Base-by-base conservation (phyloP, 2,888 invertebrate genomes). In the Drosophila siamana region DNA sequence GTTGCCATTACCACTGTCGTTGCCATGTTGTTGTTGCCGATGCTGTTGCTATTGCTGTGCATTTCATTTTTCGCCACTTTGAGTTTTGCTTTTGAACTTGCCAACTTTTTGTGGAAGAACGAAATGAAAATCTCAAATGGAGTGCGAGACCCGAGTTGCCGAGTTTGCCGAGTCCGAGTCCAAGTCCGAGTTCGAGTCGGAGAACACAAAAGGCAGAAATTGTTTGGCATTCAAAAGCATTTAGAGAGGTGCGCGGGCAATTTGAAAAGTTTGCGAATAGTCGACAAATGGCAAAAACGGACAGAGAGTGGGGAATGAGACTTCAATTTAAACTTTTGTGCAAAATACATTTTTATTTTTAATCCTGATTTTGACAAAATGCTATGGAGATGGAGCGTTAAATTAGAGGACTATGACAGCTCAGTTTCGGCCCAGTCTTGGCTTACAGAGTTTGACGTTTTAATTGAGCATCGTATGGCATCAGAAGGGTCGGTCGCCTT, bases 321-420 rank as follows among this genome's bases (percentile, higher is more conserved):
- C 78, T 86, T 81, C 71, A 86, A 86, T 82, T 84, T 86, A 86
- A 86, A 82, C 85, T 84, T 55, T 55, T 55, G 22, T 36, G 40
- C 40, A 40, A 40, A 40, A 41, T 19, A 41, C 13, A 30, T 19
- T 30, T n/a, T 19, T 19, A 13, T 6, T 46, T 46, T 26, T 26
- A n/a, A 3, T n/a, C 26, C 22, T 4, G 4, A 22, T 73, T 72
- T 77, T 51, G 36, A 15, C 33, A 55, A 72, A 43, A 48, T 48
- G 48, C 74, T 61, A 54, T 47, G 33, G 52, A 77, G 63, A 63
- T 68, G 68, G 48, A 36, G 50, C 28, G 50, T 55, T 47, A 50
- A 82, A 74, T 70, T 61, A 64, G 74, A 57, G 52, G 47, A 66
- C 54, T 65, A 76, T 80, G 71, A 65, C 64, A 67, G 40, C 7